Percentiles rank a stretch among this genome's conserved stretches.
Conservation (phyloP, 2,888 invertebrate species). For the Platerodrilus igneus region DNA sequence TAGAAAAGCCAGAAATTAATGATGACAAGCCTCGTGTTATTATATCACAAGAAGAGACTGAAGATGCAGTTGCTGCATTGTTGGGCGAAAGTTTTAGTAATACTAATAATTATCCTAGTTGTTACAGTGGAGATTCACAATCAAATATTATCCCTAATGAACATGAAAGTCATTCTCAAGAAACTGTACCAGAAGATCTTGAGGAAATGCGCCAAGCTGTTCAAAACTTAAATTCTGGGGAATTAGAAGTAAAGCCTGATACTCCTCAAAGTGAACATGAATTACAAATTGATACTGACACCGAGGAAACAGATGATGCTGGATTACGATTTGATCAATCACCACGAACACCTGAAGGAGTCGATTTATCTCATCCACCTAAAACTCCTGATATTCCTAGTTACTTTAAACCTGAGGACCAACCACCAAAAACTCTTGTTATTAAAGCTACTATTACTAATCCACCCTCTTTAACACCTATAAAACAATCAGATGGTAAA, state of each 20-base stretch:
- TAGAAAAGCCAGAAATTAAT: slow-evolving; percentile 43
- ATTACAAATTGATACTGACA: slow-evolving; percentile 80
- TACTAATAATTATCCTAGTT: slow-evolving; percentile 57
- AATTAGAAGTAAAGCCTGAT: slow-evolving; percentile 73
- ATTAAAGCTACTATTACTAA: slow-evolving; percentile 38
- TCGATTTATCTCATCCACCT: slow-evolving; percentile 52
- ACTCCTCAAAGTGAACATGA: slow-evolving; percentile 82
- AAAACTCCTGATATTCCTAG: slow-evolving; percentile 56
- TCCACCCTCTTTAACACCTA: slow-evolving; percentile 45
- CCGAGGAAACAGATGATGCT: slow-evolving; percentile 67
- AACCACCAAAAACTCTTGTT: slow-evolving; percentile 31
- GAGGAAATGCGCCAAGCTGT: slow-evolving; percentile 83
- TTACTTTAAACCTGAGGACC: slow-evolving; percentile 48
- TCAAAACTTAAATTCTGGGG: slow-evolving; percentile 67
- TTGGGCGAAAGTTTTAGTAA: slow-evolving; percentile 82
- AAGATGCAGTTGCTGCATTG: slow-evolving; percentile 85
- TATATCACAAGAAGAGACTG: slow-evolving; percentile 89
- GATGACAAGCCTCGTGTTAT: slow-evolving; percentile 74
- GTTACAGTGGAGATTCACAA: slow-evolving; percentile 50
- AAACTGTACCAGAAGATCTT: slow-evolving; percentile 71
- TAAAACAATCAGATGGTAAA: too few relatives aligned
- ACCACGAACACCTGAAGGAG: slow-evolving; percentile 48
- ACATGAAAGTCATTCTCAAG: slow-evolving; percentile 56
- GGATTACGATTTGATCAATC: slow-evolving; percentile 47
- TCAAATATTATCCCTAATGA: slow-evolving; percentile 48